A percentile compares a stretch with the other conserved stretches of the same genome.
Evolutionary conservation across 2,888 invertebrate genomes (phyloP).

Genomic region (Drosophila limbata): DNA sequence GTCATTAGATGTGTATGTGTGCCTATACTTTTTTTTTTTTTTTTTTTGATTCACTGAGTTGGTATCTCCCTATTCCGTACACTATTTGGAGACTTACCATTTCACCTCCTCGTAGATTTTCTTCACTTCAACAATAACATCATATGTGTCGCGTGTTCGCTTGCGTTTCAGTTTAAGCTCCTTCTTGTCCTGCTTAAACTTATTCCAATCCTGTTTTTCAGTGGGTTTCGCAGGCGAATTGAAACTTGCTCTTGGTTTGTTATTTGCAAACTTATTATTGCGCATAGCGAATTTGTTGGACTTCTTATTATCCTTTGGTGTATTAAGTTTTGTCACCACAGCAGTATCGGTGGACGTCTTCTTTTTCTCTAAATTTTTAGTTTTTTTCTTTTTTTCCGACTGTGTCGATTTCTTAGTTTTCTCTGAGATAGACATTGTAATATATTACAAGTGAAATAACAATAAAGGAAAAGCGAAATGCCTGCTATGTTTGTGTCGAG

Average conservation of each 20-base stretch:
- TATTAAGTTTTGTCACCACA: neutral
- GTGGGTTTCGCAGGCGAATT: slow-evolving; percentile 36
- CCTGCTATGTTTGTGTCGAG: slow-evolving; percentile 21
- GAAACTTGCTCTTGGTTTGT: slow-evolving; percentile 8
- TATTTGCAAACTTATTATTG: slow-evolving; percentile 25
- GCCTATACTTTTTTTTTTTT: too few species aligned
- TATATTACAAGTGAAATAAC: neutral
- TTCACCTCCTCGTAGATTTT: slow-evolving; percentile 87
- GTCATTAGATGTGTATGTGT: too few species aligned
- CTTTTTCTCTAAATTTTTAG: neutral
- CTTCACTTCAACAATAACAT: slow-evolving; percentile 87
- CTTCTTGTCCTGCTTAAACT: slow-evolving; percentile 91
- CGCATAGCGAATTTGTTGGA: neutral
- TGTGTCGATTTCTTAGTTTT: neutral
- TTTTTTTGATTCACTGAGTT: too few species aligned
- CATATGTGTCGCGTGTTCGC: slow-evolving; percentile 86
- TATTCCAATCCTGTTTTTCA: slow-evolving; percentile 90
- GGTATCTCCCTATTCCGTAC: too few species aligned
- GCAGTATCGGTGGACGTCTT: neutral
- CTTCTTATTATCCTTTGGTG: neutral
- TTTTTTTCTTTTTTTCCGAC: neutral
- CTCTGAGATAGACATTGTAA: slow-evolving; percentile 19
- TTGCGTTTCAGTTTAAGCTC: slow-evolving; percentile 89
- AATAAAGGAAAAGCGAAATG: neutral
- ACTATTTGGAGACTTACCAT: slow-evolving; percentile 69